Evolutionary conservation across 2,888 invertebrate species (phyloP).

Genomic region (Drosophila melanosoma): DNA sequence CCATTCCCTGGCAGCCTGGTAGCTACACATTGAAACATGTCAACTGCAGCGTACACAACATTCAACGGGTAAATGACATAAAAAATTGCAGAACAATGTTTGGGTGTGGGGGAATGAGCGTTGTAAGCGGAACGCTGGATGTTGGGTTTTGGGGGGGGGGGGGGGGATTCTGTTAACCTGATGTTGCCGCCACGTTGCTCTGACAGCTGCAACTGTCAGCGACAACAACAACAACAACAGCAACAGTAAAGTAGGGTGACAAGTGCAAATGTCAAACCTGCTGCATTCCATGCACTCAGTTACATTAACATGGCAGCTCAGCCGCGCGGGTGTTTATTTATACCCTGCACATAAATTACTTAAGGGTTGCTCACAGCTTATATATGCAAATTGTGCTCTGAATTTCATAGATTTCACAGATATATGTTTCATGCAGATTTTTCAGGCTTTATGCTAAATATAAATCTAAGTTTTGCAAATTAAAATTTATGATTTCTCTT

Average conservation of each 20-base stretch:
- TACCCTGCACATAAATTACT: conserved; percentile 31
- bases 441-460: not conserved
- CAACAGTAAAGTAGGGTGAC: conserved; percentile 46
- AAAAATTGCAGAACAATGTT: conserved; percentile 51
- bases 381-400: not conserved
- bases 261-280: conserved; percentile 65
- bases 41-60: conserved; percentile 45
- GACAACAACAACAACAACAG: conserved; percentile 24
- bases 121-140: not conserved
- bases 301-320: conserved; percentile 52
- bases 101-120: not conserved
- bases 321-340: conserved; percentile 30
- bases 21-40: conserved; percentile 48
- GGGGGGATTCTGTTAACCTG: conserved; percentile 18
- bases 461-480: not conserved
- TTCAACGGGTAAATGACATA: conserved; percentile 69
- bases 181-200: conserved; percentile 45
- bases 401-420: not conserved
- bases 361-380: not conserved
- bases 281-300: conserved; percentile 48
- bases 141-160: too few relatives aligned
- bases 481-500: not conserved
- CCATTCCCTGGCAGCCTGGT: not conserved
- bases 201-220: conserved; percentile 32
- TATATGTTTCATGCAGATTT: not conserved